Evolutionary conservation across 2,888 invertebrate species (phyloP).

Genomic region (Hemistola chrysoprasaria): DNA sequence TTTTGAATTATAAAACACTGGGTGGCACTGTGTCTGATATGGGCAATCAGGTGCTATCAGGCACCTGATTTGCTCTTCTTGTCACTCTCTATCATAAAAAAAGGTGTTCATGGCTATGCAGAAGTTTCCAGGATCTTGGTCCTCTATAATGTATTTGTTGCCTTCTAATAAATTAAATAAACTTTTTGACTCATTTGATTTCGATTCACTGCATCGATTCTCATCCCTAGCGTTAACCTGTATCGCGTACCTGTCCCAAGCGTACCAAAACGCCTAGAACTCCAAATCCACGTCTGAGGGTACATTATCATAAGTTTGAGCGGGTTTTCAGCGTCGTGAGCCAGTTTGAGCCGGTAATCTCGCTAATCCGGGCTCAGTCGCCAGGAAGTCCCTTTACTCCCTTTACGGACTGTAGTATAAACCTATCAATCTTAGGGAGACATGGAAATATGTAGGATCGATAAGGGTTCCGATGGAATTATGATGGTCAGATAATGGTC

Average conservation of each 20-base stretch:
- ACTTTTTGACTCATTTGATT: too few relatives aligned
- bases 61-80: too few relatives aligned
- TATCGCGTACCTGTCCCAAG: slow-evolving; percentile 16
- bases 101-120: too few relatives aligned
- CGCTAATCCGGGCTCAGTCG: slow-evolving; percentile 53
- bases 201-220: too few relatives aligned
- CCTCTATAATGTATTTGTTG: too few relatives aligned
- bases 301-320: slow-evolving; percentile 76
- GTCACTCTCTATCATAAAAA: too few relatives aligned
- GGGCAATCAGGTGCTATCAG: too few relatives aligned
- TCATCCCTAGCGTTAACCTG: too few relatives aligned
- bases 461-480: slow-evolving; percentile 15
- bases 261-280: slow-evolving; percentile 13
- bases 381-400: slow-evolving; percentile 30
- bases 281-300: slow-evolving; percentile 36
- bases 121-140: too few relatives aligned
- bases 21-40: too few relatives aligned
- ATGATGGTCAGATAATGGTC: neutral
- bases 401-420: slow-evolving; percentile 26
- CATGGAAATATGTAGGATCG: slow-evolving; percentile 29
- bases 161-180: too few relatives aligned
- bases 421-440: slow-evolving; percentile 30
- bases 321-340: slow-evolving; percentile 35
- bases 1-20: too few relatives aligned
- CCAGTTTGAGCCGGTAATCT: slow-evolving; percentile 48